These are phyloP conservation scores for Harpagifer antarcticus DNA, from an alignment of 2,797 vertebrate genomes.

Conservation along the genomic window DNA sequence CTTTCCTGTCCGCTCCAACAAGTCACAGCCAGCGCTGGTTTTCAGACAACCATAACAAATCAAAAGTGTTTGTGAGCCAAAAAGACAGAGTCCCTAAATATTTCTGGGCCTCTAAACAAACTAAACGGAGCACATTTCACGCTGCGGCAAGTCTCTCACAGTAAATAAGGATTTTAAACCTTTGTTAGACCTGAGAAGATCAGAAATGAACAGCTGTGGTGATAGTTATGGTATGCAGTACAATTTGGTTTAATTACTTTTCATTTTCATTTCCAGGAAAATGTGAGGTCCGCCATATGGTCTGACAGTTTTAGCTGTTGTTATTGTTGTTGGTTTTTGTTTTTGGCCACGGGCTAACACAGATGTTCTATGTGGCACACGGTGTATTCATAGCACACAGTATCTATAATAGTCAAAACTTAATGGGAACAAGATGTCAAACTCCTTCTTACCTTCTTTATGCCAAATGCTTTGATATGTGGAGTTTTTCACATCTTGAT, in stretches of 20 bases:
- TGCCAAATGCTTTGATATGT: not conserved
- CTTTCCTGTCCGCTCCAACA: constrained; percentile 37
- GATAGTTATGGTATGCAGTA: constrained; percentile 16
- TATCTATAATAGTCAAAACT: constrained; percentile 33
- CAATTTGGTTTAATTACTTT: constrained; percentile 42
- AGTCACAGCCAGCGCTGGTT: constrained; percentile 48
- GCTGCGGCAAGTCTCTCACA: constrained; percentile 46
- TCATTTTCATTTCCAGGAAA: constrained; percentile 39
- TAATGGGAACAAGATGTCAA: constrained; percentile 46
- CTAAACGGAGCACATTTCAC: constrained; percentile 38
- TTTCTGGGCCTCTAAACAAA: constrained; percentile 81
- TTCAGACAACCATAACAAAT: constrained; percentile 78
- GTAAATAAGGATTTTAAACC: constrained; percentile 59
- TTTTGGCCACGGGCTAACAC: constrained; percentile 58
- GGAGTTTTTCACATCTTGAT: constrained; percentile 10
- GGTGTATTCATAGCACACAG: constrained; percentile 40
- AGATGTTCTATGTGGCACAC: constrained; percentile 66
- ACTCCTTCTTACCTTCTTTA: not conserved
- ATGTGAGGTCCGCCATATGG: constrained; percentile 37
- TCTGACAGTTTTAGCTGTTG: constrained; percentile 35
- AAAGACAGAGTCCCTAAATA: constrained; percentile 80
- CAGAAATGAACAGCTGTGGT: constrained; percentile 52
- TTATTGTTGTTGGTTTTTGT: constrained; percentile 41
- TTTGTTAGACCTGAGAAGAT: constrained; percentile 55
- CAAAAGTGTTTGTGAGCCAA: constrained; percentile 77